Evolutionary conservation across 2,113 vertebrate species (phyloP).

Genomic region (Xiphorhynchus elegans): DNA sequence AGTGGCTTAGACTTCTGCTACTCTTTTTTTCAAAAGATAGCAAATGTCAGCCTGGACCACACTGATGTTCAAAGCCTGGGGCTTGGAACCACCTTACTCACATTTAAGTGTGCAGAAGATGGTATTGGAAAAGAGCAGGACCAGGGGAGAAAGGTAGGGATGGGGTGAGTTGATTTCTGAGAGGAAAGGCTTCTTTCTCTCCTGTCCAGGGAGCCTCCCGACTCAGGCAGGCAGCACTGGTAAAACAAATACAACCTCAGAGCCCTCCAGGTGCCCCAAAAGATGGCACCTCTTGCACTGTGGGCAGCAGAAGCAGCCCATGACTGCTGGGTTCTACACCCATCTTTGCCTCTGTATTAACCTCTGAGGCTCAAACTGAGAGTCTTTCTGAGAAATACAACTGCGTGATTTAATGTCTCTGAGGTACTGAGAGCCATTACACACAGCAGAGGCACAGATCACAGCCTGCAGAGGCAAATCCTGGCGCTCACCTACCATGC

Average conservation of each 20-base stretch:
- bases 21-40: neutral
- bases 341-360: neutral
- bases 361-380: neutral
- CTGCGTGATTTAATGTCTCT: neutral
- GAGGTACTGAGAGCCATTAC: neutral
- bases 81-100: neutral
- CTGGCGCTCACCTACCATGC: neutral
- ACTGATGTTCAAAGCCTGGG: neutral
- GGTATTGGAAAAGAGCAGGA: neutral
- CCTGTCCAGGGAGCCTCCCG: neutral
- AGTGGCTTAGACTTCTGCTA: neutral
- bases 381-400: neutral
- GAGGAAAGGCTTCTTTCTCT: neutral
- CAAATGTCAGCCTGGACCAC: neutral
- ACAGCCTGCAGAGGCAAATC: neutral
- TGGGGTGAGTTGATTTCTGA: neutral
- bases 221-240: fast-evolving
- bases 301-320: neutral
- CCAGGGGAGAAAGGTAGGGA: fast-evolving
- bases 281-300: fast-evolving
- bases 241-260: neutral
- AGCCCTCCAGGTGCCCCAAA: fast-evolving
- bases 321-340: neutral
- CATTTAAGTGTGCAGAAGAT: neutral
- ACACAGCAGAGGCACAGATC: fast-evolving